Base-by-base conservation (phyloP, 2,888 invertebrate species). In the Lithophane leautieri region DNA sequence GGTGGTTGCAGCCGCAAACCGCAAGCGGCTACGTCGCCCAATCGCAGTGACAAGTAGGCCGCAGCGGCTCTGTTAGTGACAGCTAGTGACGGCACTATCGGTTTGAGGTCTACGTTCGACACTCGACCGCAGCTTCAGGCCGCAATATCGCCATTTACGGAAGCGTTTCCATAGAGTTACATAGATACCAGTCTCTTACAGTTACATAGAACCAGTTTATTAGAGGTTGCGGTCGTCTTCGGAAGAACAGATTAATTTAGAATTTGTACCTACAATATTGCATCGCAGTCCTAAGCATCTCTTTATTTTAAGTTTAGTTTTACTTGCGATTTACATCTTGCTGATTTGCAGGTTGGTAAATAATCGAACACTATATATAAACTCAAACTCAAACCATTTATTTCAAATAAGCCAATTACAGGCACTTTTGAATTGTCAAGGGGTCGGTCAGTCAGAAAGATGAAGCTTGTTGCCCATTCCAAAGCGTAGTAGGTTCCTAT, bases 271-370 rank as follows among this genome's bases (percentile, higher is more conserved):
- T 50, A 40, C 40, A 58, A 50, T 58, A 50, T 56, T 28, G 2
- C 22, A 42, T 28, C 28, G 22, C 28, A 28, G 47, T 66, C 14
- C 9, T 19, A 28, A 22, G 66, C 65, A 76, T 42, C 50, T 50
- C 4, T n/a, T 58, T 60, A 56, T 16, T 73, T n/a, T 56, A 71
- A 19, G 19, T 56, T 60, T 75, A 34, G 52, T 28, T 52, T 74
- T 52, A 52, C 7, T 52, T 44, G 28, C 19, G 7, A 16, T 58
- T n/a, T n/a, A 28, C 58, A 19, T 25, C 25, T 56, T 56, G n/a
- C n/a, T 14, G 54, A 54, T 54, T 40, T 63, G 19, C 19, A 25
- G 25, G 8, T 63, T 70, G 19, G 7, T 70, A 60, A 34, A 44
- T 63, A 14, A 69, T 34, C 34, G 4, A 34, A 34, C 4, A 34